These are phyloP conservation scores for Choreutis nemorana DNA, from an alignment of 2,888 invertebrate genomes.

Conservation along the genomic window DNA sequence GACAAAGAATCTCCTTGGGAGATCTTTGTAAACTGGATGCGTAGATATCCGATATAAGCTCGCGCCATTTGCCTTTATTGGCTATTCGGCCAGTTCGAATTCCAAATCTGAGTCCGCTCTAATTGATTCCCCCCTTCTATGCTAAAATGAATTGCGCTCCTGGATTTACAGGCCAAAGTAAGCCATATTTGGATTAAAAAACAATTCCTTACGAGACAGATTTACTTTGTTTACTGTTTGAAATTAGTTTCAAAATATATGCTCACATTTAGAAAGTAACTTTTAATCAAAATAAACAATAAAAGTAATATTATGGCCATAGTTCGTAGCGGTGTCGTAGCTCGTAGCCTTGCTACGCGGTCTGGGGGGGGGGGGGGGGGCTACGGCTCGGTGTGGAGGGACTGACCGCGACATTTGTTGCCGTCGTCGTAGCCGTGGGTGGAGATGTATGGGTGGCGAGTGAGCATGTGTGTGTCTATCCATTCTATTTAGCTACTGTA, in stretches of 20 bases:
- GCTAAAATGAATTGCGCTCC: slow-evolving; percentile 28
- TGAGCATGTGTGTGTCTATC: slow-evolving; percentile 10
- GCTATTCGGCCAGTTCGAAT: slow-evolving; percentile 45
- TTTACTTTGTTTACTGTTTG: neutral
- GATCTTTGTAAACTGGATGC: slow-evolving; percentile 19
- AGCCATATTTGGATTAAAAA: neutral
- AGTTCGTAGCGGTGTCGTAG: slow-evolving; percentile 8
- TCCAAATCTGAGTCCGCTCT: slow-evolving; percentile 39
- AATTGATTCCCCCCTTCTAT: slow-evolving; percentile 41
- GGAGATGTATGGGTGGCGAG: neutral
- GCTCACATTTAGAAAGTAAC: too few relatives aligned
- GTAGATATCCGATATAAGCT: slow-evolving; percentile 30
- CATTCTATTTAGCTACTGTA: neutral
- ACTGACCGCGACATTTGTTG: slow-evolving; percentile 63
- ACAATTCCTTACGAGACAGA: too few relatives aligned
- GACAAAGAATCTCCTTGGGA: neutral
- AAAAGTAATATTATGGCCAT: too few relatives aligned
- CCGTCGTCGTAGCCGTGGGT: too few relatives aligned
- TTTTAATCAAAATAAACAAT: too few relatives aligned
- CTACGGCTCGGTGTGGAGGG: slow-evolving; percentile 12
- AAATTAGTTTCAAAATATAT: neutral
- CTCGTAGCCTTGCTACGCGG: slow-evolving; percentile 2
- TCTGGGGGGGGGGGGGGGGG: slow-evolving; percentile 1
- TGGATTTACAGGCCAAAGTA: slow-evolving; percentile 11
- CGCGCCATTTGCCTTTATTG: slow-evolving; percentile 54